Conservation (phyloP, 2,113 vertebrate genomes). For the Oreochromis tanganicae region DNA sequence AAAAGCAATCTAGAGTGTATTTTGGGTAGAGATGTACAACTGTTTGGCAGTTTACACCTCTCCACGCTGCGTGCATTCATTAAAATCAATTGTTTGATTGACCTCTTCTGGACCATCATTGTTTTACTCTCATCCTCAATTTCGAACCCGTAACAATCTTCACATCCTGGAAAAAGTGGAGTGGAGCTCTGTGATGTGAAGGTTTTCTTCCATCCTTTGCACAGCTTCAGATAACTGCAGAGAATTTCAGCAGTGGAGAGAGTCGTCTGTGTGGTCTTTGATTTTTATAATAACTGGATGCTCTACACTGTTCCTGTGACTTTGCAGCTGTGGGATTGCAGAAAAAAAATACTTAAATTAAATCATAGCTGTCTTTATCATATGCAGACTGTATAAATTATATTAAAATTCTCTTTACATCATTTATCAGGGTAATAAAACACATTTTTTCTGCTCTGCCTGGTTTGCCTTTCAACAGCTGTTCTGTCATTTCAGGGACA, state of each 20-base stretch:
- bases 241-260: rapidly evolving
- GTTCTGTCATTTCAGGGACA: not conserved
- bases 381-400: not conserved
- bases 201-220: not conserved
- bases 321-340: rapidly evolving
- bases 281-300: rapidly evolving
- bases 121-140: too few species aligned
- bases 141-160: too few species aligned
- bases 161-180: not conserved
- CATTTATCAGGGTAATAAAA: rapidly evolving
- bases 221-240: rapidly evolving
- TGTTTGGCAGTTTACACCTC: too few species aligned
- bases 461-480: rapidly evolving
- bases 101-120: too few species aligned
- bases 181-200: rapidly evolving
- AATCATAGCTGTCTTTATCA: rapidly evolving
- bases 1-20: too few species aligned
- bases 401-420: rapidly evolving
- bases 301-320: not conserved
- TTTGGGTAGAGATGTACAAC: too few species aligned
- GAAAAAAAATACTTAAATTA: not conserved
- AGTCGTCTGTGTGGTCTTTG: rapidly evolving
- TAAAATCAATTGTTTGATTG: too few species aligned
- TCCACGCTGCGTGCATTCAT: too few species aligned
- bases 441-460: rapidly evolving